Percentiles rank a stretch among this genome's conserved stretches.
These are phyloP conservation scores for Eriosoma lanigerum DNA, from an alignment of 1,140 invertebrate genomes.

Conservation along the genomic window DNA sequence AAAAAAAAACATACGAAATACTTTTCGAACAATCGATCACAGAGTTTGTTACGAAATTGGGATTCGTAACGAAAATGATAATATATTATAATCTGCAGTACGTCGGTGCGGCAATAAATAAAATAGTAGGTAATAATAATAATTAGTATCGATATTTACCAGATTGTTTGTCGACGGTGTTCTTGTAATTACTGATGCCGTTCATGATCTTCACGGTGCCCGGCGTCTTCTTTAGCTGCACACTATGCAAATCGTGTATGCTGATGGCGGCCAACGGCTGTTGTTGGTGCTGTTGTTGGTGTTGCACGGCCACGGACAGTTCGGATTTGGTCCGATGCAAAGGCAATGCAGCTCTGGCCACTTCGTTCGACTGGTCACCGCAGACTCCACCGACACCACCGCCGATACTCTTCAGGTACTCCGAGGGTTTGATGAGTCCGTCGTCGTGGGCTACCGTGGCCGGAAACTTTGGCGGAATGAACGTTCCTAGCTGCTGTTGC, in stretches of 20 bases:
- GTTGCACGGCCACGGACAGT: slow-evolving; percentile 54
- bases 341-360: neutral
- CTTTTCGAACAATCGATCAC: too few species aligned
- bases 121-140: too few species aligned
- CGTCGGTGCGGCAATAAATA: too few species aligned
- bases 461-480: slow-evolving; percentile 85
- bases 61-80: too few species aligned
- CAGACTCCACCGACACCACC: slow-evolving; percentile 59
- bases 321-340: slow-evolving; percentile 50
- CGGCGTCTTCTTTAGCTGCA: slow-evolving; percentile 75
- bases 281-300: slow-evolving; percentile 56
- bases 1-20: too few species aligned
- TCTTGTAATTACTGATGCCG: slow-evolving; percentile 57
- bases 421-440: slow-evolving; percentile 87
- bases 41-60: too few species aligned
- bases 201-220: slow-evolving; percentile 76
- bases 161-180: slow-evolving; percentile 58
- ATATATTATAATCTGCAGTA: too few species aligned
- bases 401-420: slow-evolving; percentile 79
- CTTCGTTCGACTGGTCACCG: slow-evolving; percentile 55
- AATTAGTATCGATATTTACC: too few species aligned
- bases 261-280: slow-evolving; percentile 81
- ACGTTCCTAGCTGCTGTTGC: slow-evolving; percentile 79
- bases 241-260: slow-evolving; percentile 80
- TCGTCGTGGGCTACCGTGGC: slow-evolving; percentile 63